phyloP scores from a whole-genome alignment of 2,888 invertebrate genomes.

The Coelopa pilipes region DNA sequence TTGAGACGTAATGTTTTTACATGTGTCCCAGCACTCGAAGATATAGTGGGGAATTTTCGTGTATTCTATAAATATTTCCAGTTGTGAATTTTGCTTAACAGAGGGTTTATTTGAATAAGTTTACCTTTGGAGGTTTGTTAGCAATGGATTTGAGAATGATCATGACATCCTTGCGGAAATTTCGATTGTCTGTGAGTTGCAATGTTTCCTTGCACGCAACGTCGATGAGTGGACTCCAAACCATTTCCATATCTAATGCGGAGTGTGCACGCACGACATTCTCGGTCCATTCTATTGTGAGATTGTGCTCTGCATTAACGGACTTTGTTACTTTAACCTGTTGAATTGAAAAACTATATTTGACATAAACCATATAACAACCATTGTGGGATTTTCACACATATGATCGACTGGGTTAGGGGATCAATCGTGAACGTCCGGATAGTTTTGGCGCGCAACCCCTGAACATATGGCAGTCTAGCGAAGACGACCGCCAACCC shows the following conservation, averaged over 20 bases:
- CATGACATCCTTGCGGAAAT: slow-evolving; percentile 75
- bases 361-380: too few species aligned
- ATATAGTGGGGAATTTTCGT: slow-evolving; percentile 62
- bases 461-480: not conserved
- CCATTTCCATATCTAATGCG: slow-evolving; percentile 70
- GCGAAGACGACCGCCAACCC: too few species aligned
- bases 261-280: slow-evolving; percentile 70
- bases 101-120: slow-evolving; percentile 2
- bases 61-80: slow-evolving; percentile 48
- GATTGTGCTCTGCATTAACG: slow-evolving; percentile 71
- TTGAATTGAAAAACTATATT: not conserved
- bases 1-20: slow-evolving; percentile 61
- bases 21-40: slow-evolving; percentile 45
- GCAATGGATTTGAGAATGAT: slow-evolving; percentile 72
- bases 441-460: too few species aligned
- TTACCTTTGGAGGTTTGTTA: slow-evolving; percentile 57
- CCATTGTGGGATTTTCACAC: too few species aligned
- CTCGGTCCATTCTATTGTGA: slow-evolving; percentile 71
- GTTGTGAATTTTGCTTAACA: not conserved
- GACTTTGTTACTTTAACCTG: slow-evolving; percentile 69
- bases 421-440: too few species aligned
- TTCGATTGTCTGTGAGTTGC: slow-evolving; percentile 73
- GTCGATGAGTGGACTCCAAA: slow-evolving; percentile 74
- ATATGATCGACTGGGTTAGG: too few species aligned
- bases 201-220: slow-evolving; percentile 73